These are phyloP conservation scores for Oncorhynchus kisutch DNA, from an alignment of 2,113 vertebrate genomes.

Conservation along the genomic window DNA sequence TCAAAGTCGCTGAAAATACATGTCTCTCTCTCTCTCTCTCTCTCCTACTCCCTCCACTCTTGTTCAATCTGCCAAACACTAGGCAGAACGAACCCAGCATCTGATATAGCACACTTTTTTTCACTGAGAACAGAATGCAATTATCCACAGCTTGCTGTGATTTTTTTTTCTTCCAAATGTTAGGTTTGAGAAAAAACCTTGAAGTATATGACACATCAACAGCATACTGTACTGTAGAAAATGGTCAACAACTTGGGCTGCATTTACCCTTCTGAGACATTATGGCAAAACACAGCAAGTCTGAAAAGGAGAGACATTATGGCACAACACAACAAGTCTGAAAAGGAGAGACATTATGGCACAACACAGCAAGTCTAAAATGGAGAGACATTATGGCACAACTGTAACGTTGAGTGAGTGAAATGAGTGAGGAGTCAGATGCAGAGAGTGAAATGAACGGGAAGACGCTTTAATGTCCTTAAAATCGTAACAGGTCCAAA, in stretches of 20 bases:
- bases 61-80: constrained; percentile 21
- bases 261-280: not conserved
- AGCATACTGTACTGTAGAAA: constrained; percentile 18
- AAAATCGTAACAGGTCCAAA: no score
- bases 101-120: not conserved
- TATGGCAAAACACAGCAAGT: not conserved
- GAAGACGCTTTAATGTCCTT: no score
- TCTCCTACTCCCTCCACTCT: constrained; percentile 13
- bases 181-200: constrained; percentile 14
- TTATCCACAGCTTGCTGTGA: not conserved
- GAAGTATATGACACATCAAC: constrained; percentile 21
- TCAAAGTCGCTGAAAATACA: constrained; percentile 35
- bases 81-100: constrained; percentile 9
- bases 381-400: no score
- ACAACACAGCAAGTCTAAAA: not conserved
- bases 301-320: constrained; percentile 1
- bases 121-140: not conserved
- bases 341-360: not conserved
- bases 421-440: no score
- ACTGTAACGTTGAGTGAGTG: no score
- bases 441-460: no score
- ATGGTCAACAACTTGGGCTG: not conserved
- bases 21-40: constrained; percentile 10
- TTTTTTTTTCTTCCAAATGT: not conserved
- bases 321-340: not conserved